Evolutionary conservation across 2,797 vertebrate genomes (phyloP), one percentile per base, ranked within the genome.

Genomic region (Melanotaenia trifasciata): DNA sequence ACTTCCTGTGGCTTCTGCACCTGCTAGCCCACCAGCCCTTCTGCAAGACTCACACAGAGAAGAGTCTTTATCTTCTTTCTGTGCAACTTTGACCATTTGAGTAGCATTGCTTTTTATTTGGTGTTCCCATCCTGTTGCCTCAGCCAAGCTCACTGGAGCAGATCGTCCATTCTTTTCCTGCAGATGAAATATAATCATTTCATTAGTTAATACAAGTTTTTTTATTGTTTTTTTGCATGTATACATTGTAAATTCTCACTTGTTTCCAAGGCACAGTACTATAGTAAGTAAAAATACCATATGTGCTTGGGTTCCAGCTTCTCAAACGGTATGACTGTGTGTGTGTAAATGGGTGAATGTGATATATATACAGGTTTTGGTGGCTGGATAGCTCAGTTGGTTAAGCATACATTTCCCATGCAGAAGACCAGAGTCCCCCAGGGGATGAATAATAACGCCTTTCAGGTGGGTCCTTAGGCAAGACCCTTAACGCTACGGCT

Each of bases 111-210:
- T 62, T 50, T 62, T 53, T 18, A 75, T 59, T 71, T 68, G 58
- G 28, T 18, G 13, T 47, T 11, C 71, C 33, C 40, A 60, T 53
- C 12, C 67, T 1, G 10, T 26, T 5, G 20, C 12, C 20, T 67
- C 72, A 0, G 70, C 74, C 24, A 56, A 33, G 68, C 51, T 73
- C 5, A 10, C 65, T 35, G 74, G 59, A 62, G 75, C 78, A 28
- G 75, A 6, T 1, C 72, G 47, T 51, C 76, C 32, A 16, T 67
- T 76, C 8, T 24, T 79, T 72, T 93, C 93, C 94, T 95, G 83
- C n/a, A 69, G 70, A 85, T 16, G 84, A 0, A 66, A 60, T 60
- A 69, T 0, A 10, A 58, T 62, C 12, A 1, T 3, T 22, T 9
- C 2, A 22, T 60, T 50, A 61, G 26, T 1, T 64, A 72, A 72